These are phyloP conservation scores for Bursaphelenchus okinawaensis DNA, from an alignment of 2,888 invertebrate species.

Conservation along the genomic window DNA sequence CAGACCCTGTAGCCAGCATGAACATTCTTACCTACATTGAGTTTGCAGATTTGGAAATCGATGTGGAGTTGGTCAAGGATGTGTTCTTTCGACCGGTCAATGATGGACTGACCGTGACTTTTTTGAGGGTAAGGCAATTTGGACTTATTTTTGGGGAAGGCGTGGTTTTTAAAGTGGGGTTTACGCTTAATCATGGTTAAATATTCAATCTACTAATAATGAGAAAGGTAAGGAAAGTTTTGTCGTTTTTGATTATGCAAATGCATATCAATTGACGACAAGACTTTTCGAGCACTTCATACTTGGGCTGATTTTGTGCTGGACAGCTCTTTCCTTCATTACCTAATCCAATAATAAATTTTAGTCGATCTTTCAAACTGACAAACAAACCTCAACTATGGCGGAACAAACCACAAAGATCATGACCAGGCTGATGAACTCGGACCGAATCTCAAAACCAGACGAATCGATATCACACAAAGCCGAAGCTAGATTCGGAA, in stretches of 20 bases:
- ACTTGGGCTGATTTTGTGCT: too few relatives aligned
- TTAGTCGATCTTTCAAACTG: not conserved
- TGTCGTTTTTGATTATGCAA: too few relatives aligned
- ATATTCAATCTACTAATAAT: too few relatives aligned
- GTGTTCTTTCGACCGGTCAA: not conserved
- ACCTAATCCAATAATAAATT: too few relatives aligned
- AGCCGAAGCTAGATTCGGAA: not conserved
- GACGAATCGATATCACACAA: not conserved
- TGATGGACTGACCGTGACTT: not conserved
- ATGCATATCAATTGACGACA: too few relatives aligned
- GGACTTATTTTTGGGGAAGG: too few relatives aligned
- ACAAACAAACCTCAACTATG: not conserved
- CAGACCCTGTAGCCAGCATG: not conserved
- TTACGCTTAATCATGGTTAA: too few relatives aligned
- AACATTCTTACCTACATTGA: not conserved
- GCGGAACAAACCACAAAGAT: not conserved
- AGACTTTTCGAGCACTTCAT: too few relatives aligned
- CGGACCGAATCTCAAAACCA: not conserved
- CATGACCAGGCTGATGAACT: not conserved
- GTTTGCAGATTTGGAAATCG: not conserved
- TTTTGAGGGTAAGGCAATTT: not conserved
- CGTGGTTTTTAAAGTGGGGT: too few relatives aligned
- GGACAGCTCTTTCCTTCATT: too few relatives aligned
- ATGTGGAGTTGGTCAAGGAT: not conserved
- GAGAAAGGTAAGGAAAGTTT: too few relatives aligned